Conservation (phyloP, 2,888 invertebrate genomes). For the Zele albiditarsus region DNA sequence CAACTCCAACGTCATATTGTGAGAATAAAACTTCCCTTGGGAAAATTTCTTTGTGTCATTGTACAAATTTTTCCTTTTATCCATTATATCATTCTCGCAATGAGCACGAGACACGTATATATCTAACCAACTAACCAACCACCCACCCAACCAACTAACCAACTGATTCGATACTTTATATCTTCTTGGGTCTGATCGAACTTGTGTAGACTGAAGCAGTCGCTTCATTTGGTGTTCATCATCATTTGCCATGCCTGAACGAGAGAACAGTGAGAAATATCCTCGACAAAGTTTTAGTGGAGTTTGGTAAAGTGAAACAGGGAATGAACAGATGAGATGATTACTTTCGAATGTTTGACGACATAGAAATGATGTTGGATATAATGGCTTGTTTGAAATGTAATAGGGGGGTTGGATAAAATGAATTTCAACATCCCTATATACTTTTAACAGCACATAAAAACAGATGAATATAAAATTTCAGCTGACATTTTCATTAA, state of each 20-base stretch:
- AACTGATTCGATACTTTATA: slow-evolving; percentile 20
- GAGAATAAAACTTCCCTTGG: not conserved
- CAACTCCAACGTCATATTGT: no score
- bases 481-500: not conserved
- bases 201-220: slow-evolving; percentile 14
- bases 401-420: not conserved
- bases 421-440: not conserved
- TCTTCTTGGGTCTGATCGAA: slow-evolving; percentile 30
- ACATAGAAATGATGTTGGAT: slow-evolving; percentile 13
- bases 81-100: slow-evolving; percentile 11
- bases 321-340: slow-evolving; percentile 1
- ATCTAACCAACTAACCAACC: slow-evolving; percentile 10
- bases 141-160: slow-evolving; percentile 8
- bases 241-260: slow-evolving; percentile 24
- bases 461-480: not conserved
- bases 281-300: slow-evolving; percentile 8
- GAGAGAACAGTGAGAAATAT: slow-evolving; percentile 6
- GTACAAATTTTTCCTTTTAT: slow-evolving; percentile 16
- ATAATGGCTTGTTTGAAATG: slow-evolving; percentile 3
- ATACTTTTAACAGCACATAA: not conserved
- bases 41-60: not conserved
- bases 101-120: not conserved
- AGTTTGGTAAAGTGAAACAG: slow-evolving; percentile 13
- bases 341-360: slow-evolving; percentile 19
- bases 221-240: slow-evolving; percentile 20